Evolutionary conservation across 2,888 invertebrate genomes (phyloP), one percentile per base, ranked within the genome.

Genomic region (Limnephilus marmoratus): DNA sequence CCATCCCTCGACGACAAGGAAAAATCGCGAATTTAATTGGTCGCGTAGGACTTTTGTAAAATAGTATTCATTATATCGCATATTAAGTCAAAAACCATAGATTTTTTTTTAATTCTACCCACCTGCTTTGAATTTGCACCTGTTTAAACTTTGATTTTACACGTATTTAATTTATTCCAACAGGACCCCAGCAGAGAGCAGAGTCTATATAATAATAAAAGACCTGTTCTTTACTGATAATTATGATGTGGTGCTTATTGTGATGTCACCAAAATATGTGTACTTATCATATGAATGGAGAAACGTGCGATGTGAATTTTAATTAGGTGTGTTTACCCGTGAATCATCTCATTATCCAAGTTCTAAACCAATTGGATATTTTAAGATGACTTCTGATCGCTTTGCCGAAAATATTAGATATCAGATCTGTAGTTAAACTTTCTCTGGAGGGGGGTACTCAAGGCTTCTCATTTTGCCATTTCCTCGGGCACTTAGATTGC

Each of bases 341-440:
- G 83, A 83, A 41, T 83, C 83, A 83, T 83, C 37, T 68, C 68
- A 68, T 68, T 68, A 53, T 53, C 5, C 68, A 68, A 68, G 68
- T n/a, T 68, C 68, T 68, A 68, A 68, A 9, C 24, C 37, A 15
- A 29, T 15, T 37, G 83, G 34, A 34, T 11, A 83, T 37, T 83
- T 37, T 24, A 83, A 83, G 37, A 34, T 83, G 83, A 5, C 24
- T 68, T 68, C 18, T 68, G n/a, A 83, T 7, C 83, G 13, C 31
- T 83, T 37, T 18, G 4, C 15, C 3, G 37, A 83, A 24, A 18
- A 0, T 83, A 0, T 11, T 37, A 37, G 18, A 18, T 2, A 3
- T 83, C 34, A n/a, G 37, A 37, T 83, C 83, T 31, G 37, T 24
- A 37, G 83, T 34, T 18, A 3, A 24, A 37, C 83, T 83, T 83